Evolutionary conservation across 1,140 invertebrate species (phyloP), one percentile per base, ranked within the genome.

Genomic region (Cherax quadricarinatus): DNA sequence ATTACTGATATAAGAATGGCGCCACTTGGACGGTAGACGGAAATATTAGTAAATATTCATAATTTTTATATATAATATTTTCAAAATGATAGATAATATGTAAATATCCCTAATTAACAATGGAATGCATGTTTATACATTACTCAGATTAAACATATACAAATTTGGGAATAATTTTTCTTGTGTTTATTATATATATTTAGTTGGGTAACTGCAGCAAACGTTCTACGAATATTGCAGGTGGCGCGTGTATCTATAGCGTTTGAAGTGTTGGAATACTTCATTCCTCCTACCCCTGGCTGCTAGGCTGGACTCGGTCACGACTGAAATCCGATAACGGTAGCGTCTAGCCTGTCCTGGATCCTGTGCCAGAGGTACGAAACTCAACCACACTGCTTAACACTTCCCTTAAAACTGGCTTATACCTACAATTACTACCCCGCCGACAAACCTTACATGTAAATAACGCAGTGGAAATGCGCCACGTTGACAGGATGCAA

Each of bases 291-390:
- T 92, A 88, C 91, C 81, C 91, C 30, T 41, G 80, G 80, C 53
- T 85, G 84, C 57, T 6, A 79, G 91, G 57, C 48, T 84, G 81
- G 91, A 70, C 86, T 66, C 86, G 91, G 91, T 88, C 80, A 85
- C 86, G 91, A 92, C 91, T 92, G 91, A 92, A 92, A 92, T 92
- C 91, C 91, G 91, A 92, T 92, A 92, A 92, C 84, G 86, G 91
- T 92, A 88, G 86, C 91, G 91, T 92, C 91, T 92, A 60, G 91
- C 80, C 86, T 88, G 86, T 92, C 90, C 88, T 88, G 78, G 66
- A 88, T 21, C 30, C 24, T 53, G 12, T 88, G 91, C 80, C 86
- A 88, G 86, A 92, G 83, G 75, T 24, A 78, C 79, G 81, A 82
- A 82, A 86, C 24, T 81, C 7, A n/a, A n/a, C 41, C 12, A 21